These are phyloP conservation scores for Lithophane semibrunnea DNA, from an alignment of 2,888 invertebrate species.

Conservation along the genomic window DNA sequence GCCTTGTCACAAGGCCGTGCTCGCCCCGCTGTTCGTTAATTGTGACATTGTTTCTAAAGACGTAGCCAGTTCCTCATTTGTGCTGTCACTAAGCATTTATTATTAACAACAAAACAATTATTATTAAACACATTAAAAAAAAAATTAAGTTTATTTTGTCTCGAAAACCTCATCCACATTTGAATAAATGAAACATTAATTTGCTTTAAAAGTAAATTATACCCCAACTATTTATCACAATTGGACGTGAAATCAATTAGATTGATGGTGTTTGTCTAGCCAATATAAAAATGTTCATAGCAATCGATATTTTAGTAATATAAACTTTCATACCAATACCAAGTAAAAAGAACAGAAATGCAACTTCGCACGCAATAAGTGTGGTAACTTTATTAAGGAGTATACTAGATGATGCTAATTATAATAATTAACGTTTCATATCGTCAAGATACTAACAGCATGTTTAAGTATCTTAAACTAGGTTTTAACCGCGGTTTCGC, in stretches of 20 bases:
- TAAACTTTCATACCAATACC: not conserved
- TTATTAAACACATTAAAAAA: not conserved
- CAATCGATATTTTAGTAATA: not conserved
- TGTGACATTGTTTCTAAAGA: not conserved
- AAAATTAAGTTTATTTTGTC: not conserved
- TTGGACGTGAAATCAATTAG: constrained; percentile 3
- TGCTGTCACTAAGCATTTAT: not conserved
- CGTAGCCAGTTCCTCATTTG: not conserved
- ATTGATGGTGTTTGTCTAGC: constrained; percentile 21
- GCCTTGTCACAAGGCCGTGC: too few relatives aligned
- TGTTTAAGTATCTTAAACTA: too few relatives aligned
- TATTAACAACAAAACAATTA: not conserved
- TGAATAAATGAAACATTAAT: constrained; percentile 22
- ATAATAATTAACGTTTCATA: not conserved
- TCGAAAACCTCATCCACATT: not conserved
- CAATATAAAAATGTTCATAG: constrained; percentile 21
- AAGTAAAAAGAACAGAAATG: not conserved
- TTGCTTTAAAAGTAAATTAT: constrained; percentile 19
- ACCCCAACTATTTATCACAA: constrained; percentile 17
- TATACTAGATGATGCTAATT: not conserved
- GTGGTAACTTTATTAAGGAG: not conserved
- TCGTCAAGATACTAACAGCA: not conserved
- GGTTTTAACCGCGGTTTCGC: too few relatives aligned
- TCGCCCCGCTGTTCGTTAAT: too few relatives aligned
- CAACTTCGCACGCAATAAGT: not conserved